Conservation (phyloP, 2,113 vertebrate genomes). For the Onychostruthus taczanowskii region DNA sequence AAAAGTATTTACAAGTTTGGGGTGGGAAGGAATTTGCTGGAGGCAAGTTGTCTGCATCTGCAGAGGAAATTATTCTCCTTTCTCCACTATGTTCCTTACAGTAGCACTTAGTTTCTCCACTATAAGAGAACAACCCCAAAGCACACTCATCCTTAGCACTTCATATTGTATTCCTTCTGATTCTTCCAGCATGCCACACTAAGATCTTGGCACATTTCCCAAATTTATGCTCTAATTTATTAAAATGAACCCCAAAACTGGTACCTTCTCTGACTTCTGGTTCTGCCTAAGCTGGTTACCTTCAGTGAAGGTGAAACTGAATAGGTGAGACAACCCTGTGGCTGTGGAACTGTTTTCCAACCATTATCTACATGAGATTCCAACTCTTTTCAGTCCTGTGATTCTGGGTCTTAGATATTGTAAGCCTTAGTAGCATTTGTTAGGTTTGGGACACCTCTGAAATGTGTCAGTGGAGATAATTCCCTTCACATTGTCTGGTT, state of each 20-base stretch:
- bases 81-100: background rate
- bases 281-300: background rate
- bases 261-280: background rate
- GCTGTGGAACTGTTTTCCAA: background rate
- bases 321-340: background rate
- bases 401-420: background rate
- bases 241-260: background rate
- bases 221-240: background rate
- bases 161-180: background rate
- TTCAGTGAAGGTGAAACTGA: background rate
- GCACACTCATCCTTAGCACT: background rate
- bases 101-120: background rate
- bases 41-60: background rate
- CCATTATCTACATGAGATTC: background rate
- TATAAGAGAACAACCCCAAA: background rate
- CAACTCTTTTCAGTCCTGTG: background rate
- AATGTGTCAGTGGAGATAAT: background rate
- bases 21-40: background rate
- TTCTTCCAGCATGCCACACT: background rate
- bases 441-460: background rate
- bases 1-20: background rate
- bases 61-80: background rate
- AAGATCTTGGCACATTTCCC: background rate
- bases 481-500: background rate
- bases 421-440: background rate